phyloP scores from a whole-genome alignment of 2,797 vertebrate species.

The Naso thynnoides region DNA sequence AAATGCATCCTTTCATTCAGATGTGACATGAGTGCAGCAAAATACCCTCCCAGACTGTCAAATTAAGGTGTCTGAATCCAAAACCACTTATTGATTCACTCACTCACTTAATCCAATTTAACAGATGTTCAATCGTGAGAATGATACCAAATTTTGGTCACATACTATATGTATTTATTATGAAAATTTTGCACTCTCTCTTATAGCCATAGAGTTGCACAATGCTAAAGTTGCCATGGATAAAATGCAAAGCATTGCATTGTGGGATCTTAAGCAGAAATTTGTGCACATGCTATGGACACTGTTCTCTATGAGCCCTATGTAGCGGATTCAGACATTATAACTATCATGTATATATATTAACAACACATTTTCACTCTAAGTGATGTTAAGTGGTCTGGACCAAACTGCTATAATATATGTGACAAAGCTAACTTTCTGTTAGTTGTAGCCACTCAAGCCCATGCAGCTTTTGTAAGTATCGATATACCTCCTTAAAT shows the following conservation, averaged over 20 bases:
- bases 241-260: not conserved
- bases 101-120: not conserved
- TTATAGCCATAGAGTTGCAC: not conserved
- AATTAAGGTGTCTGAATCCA: not conserved
- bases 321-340: no score
- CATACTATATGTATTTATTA: no score
- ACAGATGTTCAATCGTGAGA: not conserved
- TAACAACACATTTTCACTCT: no score
- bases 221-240: not conserved
- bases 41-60: not conserved
- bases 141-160: not conserved
- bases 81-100: not conserved
- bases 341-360: no score
- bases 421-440: constrained; percentile 7
- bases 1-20: not conserved
- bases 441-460: constrained; percentile 2
- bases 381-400: no score
- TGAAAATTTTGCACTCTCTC: not conserved
- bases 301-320: not conserved
- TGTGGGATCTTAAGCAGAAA: not conserved
- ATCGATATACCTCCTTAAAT: constrained; percentile 23
- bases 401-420: no score
- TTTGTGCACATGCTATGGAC: not conserved
- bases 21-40: not conserved
- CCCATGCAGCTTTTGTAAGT: constrained; percentile 8